Conservation (phyloP, 2,113 vertebrate species). For the Crotalus viridis region DNA sequence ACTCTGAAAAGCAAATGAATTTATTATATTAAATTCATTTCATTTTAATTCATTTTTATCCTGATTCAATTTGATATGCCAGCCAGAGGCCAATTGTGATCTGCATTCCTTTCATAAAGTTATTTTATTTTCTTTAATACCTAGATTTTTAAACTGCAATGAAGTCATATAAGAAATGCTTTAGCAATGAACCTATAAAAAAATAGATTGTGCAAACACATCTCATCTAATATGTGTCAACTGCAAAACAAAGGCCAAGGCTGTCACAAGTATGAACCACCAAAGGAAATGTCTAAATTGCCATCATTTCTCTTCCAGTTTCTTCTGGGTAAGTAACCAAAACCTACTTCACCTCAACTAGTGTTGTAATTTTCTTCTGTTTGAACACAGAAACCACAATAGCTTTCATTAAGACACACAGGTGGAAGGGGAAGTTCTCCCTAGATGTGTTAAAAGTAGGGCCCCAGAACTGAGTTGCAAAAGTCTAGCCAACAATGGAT, state of each 20-base stretch:
- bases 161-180: neutral
- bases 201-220: neutral
- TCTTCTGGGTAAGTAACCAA: neutral
- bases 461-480: neutral
- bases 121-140: neutral
- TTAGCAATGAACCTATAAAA: neutral
- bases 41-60: neutral
- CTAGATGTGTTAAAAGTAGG: neutral
- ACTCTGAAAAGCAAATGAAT: neutral
- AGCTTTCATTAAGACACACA: neutral
- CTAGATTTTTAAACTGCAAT: neutral
- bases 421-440: neutral
- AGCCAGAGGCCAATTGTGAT: neutral
- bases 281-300: neutral
- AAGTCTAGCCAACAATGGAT: neutral
- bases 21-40: neutral
- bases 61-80: neutral
- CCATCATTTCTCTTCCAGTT: neutral
- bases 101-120: neutral
- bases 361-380: neutral
- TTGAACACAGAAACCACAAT: neutral
- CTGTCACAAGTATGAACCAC: neutral
- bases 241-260: neutral
- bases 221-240: neutral
- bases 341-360: too few species aligned